Base-by-base conservation (phyloP, 2,113 vertebrate species). In the Bubo bubo region DNA sequence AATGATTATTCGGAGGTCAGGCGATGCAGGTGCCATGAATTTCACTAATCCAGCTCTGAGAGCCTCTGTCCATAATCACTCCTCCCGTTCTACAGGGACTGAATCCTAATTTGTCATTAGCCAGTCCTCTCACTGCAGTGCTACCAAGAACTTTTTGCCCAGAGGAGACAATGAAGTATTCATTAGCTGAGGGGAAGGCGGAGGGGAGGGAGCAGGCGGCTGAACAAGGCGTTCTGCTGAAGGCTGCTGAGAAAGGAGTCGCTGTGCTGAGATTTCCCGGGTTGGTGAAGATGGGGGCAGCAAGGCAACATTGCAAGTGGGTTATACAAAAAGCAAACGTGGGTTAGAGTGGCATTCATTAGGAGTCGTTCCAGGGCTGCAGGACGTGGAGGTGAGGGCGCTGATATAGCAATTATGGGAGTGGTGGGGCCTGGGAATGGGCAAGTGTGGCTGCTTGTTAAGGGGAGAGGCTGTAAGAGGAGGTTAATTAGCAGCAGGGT, bases 1-100 rank as follows among this genome's bases (percentile, higher is more conserved):
- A 97, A 97, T 92, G 97, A 98, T 98, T 98, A 98, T 98, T 98
- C 90, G 24, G 93, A 96, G 98, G 98, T 98, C 98, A 98, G 97
- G 98, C 97, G 85, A 97, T 96, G 98, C 98, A 98, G 98, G 98
- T 98, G 98, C 98, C 97, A 92, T 56, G 97, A 97, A 96, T 97
- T 98, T 97, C 91, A 81, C 97, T 92, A 96, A 97, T 96, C 97
- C 85, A 89, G 95, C 98, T 98, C 98, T 96, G 97, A 98, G 98
- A 97, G 97, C 98, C 97, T 98, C 97, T 98, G 98, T 98, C 98
- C 98, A 77, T 97, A 93, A 91, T 96, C 96, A 96, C 94, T 96
- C 98, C 98, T 97, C 97, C 97, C 37, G 12, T 97, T 90, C 90
- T 96, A 97, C 98, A 94, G 96, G 97, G 90, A 93, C 76, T 90